phyloP scores from a whole-genome alignment of 2,888 invertebrate genomes.

The Mayetiola destructor region DNA sequence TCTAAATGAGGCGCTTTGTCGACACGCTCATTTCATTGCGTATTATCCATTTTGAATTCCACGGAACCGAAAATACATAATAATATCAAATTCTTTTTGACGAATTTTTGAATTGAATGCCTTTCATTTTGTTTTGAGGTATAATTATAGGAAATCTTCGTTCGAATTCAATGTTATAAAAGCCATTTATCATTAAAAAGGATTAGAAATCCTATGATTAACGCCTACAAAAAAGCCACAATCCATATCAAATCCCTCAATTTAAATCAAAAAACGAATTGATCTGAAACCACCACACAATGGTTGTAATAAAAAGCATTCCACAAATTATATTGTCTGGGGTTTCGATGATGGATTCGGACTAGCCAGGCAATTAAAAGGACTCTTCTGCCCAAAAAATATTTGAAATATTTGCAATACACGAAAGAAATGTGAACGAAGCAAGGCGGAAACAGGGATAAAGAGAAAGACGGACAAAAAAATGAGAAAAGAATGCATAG shows the following conservation, averaged over 20 bases:
- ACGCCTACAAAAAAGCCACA: constrained; percentile 13
- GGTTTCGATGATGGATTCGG: too few relatives aligned
- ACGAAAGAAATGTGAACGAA: too few relatives aligned
- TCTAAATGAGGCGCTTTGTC: constrained; percentile 12
- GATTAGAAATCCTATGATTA: background rate
- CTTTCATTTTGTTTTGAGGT: too few relatives aligned
- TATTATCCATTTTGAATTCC: constrained; percentile 4
- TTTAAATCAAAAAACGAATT: background rate
- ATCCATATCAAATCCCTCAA: too few relatives aligned
- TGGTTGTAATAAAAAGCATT: too few relatives aligned
- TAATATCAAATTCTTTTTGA: background rate
- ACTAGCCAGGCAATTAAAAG: too few relatives aligned
- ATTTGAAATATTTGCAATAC: background rate
- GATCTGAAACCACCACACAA: background rate
- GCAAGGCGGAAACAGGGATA: too few relatives aligned
- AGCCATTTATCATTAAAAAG: constrained; percentile 10
- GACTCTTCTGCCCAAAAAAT: too few relatives aligned
- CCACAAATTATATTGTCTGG: background rate
- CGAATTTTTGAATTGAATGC: too few relatives aligned
- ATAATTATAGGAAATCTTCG: constrained; percentile 2
- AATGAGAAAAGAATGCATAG: too few relatives aligned
- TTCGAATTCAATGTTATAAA: too few relatives aligned
- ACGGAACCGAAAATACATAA: background rate
- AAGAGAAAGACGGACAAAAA: background rate
- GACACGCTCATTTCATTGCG: constrained; percentile 12